Conservation (phyloP, 2,888 invertebrate species). For the Pomacea canaliculata region DNA sequence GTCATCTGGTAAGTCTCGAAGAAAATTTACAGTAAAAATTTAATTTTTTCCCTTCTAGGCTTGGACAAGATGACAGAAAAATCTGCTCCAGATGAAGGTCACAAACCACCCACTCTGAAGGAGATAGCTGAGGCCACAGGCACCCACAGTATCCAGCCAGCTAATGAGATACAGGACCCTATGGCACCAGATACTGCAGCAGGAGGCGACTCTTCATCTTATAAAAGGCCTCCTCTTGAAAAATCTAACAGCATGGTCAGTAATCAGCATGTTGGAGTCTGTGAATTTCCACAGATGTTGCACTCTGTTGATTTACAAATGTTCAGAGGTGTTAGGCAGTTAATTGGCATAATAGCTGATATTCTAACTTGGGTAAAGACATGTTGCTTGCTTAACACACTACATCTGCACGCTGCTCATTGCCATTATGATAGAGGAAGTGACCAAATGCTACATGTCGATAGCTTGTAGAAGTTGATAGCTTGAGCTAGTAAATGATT, state of each 20-base stretch:
- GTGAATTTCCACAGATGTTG: no score
- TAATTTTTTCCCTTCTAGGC: constrained; percentile 69
- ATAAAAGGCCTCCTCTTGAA: constrained; percentile 38
- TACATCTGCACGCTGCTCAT: no score
- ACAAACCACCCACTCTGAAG: constrained; percentile 51
- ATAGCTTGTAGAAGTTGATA: no score
- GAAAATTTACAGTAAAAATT: background rate
- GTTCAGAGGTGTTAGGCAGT: no score
- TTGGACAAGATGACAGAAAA: constrained; percentile 95
- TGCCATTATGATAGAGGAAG: no score
- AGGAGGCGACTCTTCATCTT: constrained; percentile 26
- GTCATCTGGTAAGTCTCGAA: no score
- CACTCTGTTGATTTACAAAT: no score
- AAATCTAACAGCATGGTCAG: constrained; percentile 51
- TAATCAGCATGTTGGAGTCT: background rate
- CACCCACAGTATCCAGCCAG: constrained; percentile 54
- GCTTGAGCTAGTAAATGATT: background rate
- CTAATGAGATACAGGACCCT: constrained; percentile 57
- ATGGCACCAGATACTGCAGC: constrained; percentile 27
- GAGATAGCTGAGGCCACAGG: constrained; percentile 56
- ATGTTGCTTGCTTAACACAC: no score
- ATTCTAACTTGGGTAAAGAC: no score
- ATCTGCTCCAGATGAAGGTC: constrained; percentile 85
- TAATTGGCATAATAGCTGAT: no score
- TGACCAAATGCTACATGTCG: no score